A percentile compares a stretch with the other conserved stretches of the same genome.
These are phyloP conservation scores for Fistularia tabacaria DNA, from an alignment of 2,797 vertebrate species.

Conservation along the genomic window DNA sequence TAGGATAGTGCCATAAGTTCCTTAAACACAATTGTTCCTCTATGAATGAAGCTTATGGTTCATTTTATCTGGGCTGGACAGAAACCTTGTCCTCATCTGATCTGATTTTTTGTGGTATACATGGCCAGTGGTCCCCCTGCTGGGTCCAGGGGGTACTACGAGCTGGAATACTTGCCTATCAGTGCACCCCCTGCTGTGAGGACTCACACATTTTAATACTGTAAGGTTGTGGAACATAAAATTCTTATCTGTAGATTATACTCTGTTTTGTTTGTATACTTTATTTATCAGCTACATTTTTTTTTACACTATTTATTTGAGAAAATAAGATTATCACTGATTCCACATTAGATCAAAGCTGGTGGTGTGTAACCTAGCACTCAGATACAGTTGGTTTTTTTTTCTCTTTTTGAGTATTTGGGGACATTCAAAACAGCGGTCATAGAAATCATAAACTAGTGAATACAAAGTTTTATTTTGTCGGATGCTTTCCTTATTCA, in stretches of 20 bases:
- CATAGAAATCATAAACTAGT: not conserved
- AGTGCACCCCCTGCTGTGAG: constrained; percentile 36
- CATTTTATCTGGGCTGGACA: not conserved
- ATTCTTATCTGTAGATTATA: not conserved
- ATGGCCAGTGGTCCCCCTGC: constrained; percentile 22
- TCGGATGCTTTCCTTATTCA: too few species aligned
- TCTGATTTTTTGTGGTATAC: constrained; percentile 14
- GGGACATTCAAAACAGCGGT: too few species aligned
- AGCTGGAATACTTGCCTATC: not conserved
- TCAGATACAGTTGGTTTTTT: too few species aligned
- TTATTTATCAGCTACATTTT: too few species aligned
- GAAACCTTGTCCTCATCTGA: too few species aligned
- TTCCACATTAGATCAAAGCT: not conserved
- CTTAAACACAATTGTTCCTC: too few species aligned
- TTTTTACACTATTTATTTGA: not conserved
- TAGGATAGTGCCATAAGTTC: too few species aligned
- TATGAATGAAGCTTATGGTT: not conserved
- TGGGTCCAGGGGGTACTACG: constrained; percentile 28
- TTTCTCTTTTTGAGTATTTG: too few species aligned
- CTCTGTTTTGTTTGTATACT: not conserved
- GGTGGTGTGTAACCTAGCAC: not conserved
- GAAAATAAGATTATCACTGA: not conserved
- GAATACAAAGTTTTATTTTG: too few species aligned
- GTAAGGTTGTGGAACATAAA: not conserved
- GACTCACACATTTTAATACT: not conserved